Evolutionary conservation across 1,140 invertebrate species (phyloP).

Genomic region (Cephus cinctus): DNA sequence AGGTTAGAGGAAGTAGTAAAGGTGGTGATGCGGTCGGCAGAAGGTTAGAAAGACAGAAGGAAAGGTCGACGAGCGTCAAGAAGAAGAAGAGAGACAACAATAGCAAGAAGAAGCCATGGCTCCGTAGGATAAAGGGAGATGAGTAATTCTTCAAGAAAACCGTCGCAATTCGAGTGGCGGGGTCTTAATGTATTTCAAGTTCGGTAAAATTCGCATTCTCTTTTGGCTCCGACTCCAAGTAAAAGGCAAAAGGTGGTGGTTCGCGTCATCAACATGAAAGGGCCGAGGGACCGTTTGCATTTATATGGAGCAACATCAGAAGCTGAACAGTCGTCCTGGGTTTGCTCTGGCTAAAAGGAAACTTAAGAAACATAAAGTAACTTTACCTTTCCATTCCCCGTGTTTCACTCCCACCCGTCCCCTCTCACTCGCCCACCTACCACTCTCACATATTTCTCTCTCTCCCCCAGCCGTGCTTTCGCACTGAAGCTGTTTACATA

Average conservation of each 20-base stretch:
- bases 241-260: slow-evolving; percentile 4
- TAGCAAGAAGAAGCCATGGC: slow-evolving; percentile 2
- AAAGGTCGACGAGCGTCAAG: slow-evolving; percentile 10
- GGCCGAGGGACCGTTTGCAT: slow-evolving; percentile 32
- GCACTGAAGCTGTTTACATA: slow-evolving; percentile 30
- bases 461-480: slow-evolving; percentile 12
- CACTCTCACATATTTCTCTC: slow-evolving; percentile 10
- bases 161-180: slow-evolving; percentile 27
- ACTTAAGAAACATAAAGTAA: slow-evolving; percentile 42
- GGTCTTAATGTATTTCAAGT: slow-evolving; percentile 34
- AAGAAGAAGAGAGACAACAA: slow-evolving; percentile 8
- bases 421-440: slow-evolving; percentile 19
- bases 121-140: slow-evolving; percentile 20
- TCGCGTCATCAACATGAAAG: slow-evolving; percentile 36
- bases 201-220: slow-evolving; percentile 27
- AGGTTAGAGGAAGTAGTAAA: slow-evolving; percentile 4
- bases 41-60: no score
- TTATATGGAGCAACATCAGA: slow-evolving; percentile 37
- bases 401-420: slow-evolving; percentile 22
- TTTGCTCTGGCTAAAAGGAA: slow-evolving; percentile 31
- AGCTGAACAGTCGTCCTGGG: slow-evolving; percentile 32
- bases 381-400: slow-evolving; percentile 36
- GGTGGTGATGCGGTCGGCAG: no score
- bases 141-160: slow-evolving; percentile 22
- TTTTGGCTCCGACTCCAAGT: slow-evolving; percentile 25